Evolutionary conservation across 2,888 invertebrate species (phyloP).

Genomic region (Ophioninae sp.): DNA sequence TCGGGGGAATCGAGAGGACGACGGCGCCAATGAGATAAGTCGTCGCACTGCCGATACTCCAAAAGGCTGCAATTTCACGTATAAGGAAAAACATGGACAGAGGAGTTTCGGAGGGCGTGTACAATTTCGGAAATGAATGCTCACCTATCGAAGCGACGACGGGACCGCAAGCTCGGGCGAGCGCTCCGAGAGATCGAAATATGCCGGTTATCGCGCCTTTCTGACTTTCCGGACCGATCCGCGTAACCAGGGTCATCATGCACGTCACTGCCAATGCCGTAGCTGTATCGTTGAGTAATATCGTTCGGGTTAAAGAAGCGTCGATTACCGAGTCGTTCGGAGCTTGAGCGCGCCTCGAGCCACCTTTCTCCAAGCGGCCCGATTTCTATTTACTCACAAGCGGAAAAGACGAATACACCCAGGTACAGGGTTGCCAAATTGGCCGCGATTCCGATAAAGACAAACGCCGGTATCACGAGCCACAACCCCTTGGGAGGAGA

Average conservation of each 20-base stretch:
- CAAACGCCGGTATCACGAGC: conserved; percentile 92
- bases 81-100: conserved; percentile 3
- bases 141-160: conserved; percentile 91
- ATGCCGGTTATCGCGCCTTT: conserved; percentile 97
- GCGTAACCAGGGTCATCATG: conserved; percentile 95
- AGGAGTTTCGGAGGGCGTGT: neutral
- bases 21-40: conserved; percentile 92
- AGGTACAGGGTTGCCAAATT: conserved; percentile 83
- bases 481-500: conserved; percentile 85
- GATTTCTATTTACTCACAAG: conserved; percentile 87
- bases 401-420: conserved; percentile 93
- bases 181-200: conserved; percentile 95
- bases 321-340: too few relatives aligned
- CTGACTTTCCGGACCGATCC: conserved; percentile 89
- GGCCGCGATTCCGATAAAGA: conserved; percentile 84
- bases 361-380: neutral
- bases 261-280: conserved; percentile 97
- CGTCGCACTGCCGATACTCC: conserved; percentile 92
- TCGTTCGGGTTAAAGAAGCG: too few relatives aligned
- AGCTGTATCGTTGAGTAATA: conserved; percentile 84
- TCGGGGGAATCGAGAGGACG: conserved; percentile 88
- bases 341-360: too few relatives aligned
- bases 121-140: neutral
- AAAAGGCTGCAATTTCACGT: conserved; percentile 87
- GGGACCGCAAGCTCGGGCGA: conserved; percentile 96